A percentile compares a stretch with the other conserved stretches of the same genome.
phyloP scores from a whole-genome alignment of 2,113 vertebrate genomes.

The Phrynosoma platyrhinos region DNA sequence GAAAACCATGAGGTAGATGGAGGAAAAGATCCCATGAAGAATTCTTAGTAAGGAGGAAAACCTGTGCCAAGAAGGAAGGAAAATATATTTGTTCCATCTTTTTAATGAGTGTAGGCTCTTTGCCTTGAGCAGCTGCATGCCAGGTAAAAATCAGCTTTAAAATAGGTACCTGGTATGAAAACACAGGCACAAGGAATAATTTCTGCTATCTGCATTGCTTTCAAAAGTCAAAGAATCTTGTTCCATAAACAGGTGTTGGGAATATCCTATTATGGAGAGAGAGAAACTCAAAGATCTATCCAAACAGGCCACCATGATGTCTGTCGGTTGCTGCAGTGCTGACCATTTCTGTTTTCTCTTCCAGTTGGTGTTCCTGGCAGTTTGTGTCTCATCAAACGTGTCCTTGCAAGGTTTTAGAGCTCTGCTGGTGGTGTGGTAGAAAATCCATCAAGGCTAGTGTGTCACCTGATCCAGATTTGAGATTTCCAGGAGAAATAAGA shows the following conservation, averaged over 20 bases:
- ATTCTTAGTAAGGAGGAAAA: not conserved
- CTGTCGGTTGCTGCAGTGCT: not conserved
- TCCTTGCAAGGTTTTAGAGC: not conserved
- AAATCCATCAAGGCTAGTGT: not conserved
- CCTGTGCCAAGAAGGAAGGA: not conserved
- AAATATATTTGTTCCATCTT: not conserved
- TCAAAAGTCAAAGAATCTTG: not conserved
- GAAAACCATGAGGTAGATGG: not conserved
- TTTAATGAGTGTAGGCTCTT: not conserved
- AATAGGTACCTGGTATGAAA: not conserved
- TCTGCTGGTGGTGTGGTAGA: not conserved
- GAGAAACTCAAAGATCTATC: not conserved
- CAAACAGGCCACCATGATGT: not conserved
- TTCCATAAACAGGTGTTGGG: not conserved
- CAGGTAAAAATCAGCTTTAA: not conserved
- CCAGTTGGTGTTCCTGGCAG: not conserved
- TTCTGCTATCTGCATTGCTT: not conserved
- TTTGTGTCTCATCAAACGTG: not conserved
- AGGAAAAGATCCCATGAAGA: not conserved
- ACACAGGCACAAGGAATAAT: not conserved
- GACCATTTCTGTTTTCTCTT: not conserved
- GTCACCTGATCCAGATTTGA: not conserved
- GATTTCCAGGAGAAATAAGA: not conserved
- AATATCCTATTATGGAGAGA: not conserved
- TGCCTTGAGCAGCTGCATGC: not conserved